A percentile compares a stretch with the other conserved stretches of the same genome.
Evolutionary conservation across 2,888 invertebrate species (phyloP).

Genomic region (Sinhomidia bicolor): DNA sequence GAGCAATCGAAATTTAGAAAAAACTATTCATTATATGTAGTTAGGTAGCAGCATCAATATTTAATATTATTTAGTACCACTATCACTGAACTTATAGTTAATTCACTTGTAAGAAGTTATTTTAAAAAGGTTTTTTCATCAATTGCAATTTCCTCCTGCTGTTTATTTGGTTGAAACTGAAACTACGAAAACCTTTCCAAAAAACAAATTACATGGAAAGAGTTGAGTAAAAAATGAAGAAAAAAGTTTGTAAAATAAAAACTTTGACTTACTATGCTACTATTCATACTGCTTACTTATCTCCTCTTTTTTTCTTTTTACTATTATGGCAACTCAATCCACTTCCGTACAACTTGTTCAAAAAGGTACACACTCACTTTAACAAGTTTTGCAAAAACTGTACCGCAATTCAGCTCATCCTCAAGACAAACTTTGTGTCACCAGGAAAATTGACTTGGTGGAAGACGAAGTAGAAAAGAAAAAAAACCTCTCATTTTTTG

Average conservation of each 20-base stretch:
- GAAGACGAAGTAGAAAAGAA: background rate
- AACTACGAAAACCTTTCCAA: background rate
- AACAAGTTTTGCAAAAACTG: background rate
- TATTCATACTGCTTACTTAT: no score
- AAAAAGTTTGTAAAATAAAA: background rate
- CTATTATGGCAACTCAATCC: background rate
- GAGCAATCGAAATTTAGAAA: no score
- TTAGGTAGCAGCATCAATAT: no score
- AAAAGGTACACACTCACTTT: background rate
- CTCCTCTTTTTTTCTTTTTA: no score
- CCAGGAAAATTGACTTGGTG: background rate
- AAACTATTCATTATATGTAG: no score
- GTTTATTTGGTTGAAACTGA: background rate
- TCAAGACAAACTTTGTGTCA: background rate
- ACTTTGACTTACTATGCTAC: no score
- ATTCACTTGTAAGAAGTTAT: no score
- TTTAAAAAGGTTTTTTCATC: no score
- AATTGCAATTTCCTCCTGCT: no score
- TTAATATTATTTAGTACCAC: no score
- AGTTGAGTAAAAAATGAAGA: slow-evolving; percentile 5
- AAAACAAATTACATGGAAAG: background rate
- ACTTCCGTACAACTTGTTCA: background rate
- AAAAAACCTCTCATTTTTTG: no score
- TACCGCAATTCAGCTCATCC: background rate
- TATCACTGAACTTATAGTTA: background rate